phyloP scores from a whole-genome alignment of 2,888 invertebrate species.

The Drosophila fulvimacula region DNA sequence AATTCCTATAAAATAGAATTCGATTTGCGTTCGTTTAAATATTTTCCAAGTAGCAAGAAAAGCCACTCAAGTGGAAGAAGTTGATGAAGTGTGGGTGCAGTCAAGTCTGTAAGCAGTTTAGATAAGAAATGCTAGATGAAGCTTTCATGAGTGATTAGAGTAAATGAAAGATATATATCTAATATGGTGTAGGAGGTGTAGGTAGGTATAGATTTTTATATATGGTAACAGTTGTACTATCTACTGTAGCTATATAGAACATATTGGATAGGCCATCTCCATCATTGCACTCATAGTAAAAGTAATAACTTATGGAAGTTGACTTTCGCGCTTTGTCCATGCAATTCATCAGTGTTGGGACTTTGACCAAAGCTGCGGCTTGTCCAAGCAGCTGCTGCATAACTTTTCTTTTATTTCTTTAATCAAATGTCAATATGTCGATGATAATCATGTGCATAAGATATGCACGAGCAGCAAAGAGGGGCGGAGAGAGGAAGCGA shows the following conservation, averaged over 20 bases:
- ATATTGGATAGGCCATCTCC: not conserved
- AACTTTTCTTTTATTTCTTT: constrained; percentile 13
- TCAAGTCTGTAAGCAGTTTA: not conserved
- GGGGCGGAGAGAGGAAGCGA: not conserved
- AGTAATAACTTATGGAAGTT: not conserved
- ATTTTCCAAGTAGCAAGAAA: constrained; percentile 30
- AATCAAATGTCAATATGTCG: constrained; percentile 58
- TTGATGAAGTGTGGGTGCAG: constrained; percentile 14
- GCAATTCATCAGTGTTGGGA: constrained; percentile 59
- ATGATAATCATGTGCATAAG: constrained; percentile 45
- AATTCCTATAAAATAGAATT: constrained; percentile 36
- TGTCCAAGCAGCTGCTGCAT: constrained; percentile 35
- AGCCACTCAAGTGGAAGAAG: constrained; percentile 46
- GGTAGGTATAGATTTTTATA: too few species aligned
- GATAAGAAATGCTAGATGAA: constrained; percentile 7
- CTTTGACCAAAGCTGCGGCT: constrained; percentile 32
- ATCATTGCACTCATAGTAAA: not conserved
- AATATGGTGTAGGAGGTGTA: too few species aligned
- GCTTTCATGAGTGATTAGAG: not conserved
- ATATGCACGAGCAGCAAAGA: constrained; percentile 19
- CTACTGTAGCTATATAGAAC: not conserved
- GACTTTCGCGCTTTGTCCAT: constrained; percentile 43
- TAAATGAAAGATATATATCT: too few species aligned
- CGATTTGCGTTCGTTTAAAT: constrained; percentile 49
- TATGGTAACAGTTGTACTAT: too few species aligned